Percentiles rank a stretch among this genome's conserved stretches.
These are phyloP conservation scores for Drepana falcataria DNA, from an alignment of 2,888 invertebrate species.

Conservation along the genomic window DNA sequence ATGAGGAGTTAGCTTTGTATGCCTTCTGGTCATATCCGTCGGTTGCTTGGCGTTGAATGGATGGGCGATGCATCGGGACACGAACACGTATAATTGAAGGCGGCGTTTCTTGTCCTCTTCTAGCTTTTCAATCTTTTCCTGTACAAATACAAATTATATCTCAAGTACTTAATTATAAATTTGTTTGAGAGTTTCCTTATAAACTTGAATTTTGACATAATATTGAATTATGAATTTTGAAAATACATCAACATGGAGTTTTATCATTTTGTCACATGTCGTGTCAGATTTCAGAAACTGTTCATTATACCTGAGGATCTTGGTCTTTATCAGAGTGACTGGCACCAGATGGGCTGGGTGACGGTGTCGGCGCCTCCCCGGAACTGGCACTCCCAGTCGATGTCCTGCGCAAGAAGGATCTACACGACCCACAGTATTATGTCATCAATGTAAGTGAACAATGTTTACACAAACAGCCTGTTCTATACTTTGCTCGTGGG, in stretches of 20 bases:
- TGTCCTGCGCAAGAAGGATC: conserved; percentile 76
- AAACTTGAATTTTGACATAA: too few species aligned
- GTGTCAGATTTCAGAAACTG: background rate
- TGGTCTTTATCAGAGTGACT: conserved; percentile 94
- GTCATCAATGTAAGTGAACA: conserved; percentile 58
- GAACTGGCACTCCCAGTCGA: conserved; percentile 73
- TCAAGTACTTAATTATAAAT: conserved; percentile 1
- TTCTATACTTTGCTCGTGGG: background rate
- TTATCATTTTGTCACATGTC: too few species aligned
- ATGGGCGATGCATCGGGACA: conserved; percentile 97
- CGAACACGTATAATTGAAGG: conserved; percentile 98
- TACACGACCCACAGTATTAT: conserved; percentile 71
- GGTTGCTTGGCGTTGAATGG: conserved; percentile 99
- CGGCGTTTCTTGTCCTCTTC: conserved; percentile 97
- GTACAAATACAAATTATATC: conserved; percentile 6
- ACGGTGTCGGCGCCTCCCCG: conserved; percentile 70
- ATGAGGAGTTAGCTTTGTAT: conserved; percentile 96
- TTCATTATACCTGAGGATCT: conserved; percentile 82
- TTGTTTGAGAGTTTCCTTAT: too few species aligned
- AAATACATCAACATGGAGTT: too few species aligned
- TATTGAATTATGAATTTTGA: too few species aligned
- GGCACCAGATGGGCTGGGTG: conserved; percentile 93
- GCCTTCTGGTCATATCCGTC: conserved; percentile 97
- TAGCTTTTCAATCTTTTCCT: conserved; percentile 96
- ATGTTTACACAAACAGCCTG: conserved; percentile 51